Conservation (phyloP, 2,113 vertebrate genomes). For the Cacatua alba region DNA sequence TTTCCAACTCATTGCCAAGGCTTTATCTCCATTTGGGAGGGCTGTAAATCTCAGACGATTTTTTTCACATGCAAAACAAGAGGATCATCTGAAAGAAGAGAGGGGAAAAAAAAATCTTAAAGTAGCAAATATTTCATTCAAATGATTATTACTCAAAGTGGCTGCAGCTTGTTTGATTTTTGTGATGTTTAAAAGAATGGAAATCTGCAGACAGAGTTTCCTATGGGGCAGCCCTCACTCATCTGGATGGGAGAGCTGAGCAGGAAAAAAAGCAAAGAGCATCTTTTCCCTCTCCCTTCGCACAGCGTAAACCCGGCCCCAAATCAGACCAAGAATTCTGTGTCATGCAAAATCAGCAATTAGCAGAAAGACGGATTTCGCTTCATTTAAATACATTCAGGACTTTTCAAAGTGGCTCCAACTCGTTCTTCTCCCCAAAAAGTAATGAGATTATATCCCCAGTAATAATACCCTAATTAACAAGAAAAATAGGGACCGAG, state of each 20-base stretch:
- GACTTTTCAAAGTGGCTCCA: constrained; percentile 59
- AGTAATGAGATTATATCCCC: constrained; percentile 63
- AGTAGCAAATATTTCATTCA: constrained; percentile 59
- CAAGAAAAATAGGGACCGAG: constrained; percentile 59
- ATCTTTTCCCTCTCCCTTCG: not conserved
- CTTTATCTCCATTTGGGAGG: constrained; percentile 79
- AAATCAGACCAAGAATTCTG: not conserved
- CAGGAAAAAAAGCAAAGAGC: not conserved
- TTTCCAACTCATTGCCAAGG: constrained; percentile 82
- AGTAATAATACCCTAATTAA: constrained; percentile 60
- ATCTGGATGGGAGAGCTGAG: not conserved
- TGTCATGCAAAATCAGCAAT: constrained; percentile 57
- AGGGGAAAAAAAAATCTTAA: constrained; percentile 1
- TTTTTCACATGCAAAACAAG: constrained; percentile 74
- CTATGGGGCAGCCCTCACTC: not conserved
- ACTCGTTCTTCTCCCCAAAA: constrained; percentile 61
- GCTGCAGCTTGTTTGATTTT: constrained; percentile 53
- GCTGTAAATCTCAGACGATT: constrained; percentile 80
- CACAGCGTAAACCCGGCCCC: not conserved
- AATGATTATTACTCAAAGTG: constrained; percentile 15
- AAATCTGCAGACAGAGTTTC: constrained; percentile 17
- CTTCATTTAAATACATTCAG: constrained; percentile 48
- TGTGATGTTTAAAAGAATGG: constrained; percentile 44
- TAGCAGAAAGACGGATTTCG: constrained; percentile 50
- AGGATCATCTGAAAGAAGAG: constrained; percentile 60